Conservation (phyloP, 1,140 invertebrate species). For the Anastatus disparis region DNA sequence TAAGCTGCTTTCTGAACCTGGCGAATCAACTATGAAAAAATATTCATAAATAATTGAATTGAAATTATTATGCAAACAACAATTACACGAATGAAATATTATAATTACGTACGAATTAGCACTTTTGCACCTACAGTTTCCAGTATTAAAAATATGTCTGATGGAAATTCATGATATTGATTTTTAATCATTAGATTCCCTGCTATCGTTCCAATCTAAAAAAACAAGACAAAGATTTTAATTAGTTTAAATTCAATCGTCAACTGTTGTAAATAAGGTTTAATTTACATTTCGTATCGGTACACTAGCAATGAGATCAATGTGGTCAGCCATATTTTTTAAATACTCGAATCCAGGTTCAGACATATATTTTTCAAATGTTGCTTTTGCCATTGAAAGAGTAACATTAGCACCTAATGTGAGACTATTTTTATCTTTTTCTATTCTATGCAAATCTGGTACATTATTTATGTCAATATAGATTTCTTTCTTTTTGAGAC, state of each 20-base stretch:
- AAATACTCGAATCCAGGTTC: slow-evolving; percentile 70
- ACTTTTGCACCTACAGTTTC: slow-evolving; percentile 75
- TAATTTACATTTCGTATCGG: slow-evolving; percentile 76
- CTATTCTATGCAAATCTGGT: slow-evolving; percentile 69
- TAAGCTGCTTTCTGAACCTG: slow-evolving; percentile 51
- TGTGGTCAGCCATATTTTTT: slow-evolving; percentile 70
- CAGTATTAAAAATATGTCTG: slow-evolving; percentile 79
- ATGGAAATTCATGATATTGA: slow-evolving; percentile 76
- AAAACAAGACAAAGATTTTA: slow-evolving; percentile 31
- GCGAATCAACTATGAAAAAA: slow-evolving; percentile 32
- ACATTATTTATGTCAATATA: slow-evolving; percentile 81
- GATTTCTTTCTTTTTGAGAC: slow-evolving; percentile 66
- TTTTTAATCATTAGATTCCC: slow-evolving; percentile 86
- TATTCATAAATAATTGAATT: neutral
- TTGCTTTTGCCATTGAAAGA: slow-evolving; percentile 73
- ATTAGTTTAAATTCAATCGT: too few relatives aligned
- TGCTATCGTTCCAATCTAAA: slow-evolving; percentile 77
- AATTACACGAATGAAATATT: neutral
- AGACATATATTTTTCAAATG: slow-evolving; percentile 68
- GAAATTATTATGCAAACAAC: neutral
- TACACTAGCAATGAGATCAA: slow-evolving; percentile 78
- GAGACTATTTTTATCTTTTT: slow-evolving; percentile 66
- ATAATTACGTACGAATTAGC: slow-evolving; percentile 68
- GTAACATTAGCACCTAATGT: slow-evolving; percentile 74
- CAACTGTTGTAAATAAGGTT: too few relatives aligned